Base-by-base conservation (phyloP, 2,888 invertebrate genomes). In the Ellobium chinense region DNA sequence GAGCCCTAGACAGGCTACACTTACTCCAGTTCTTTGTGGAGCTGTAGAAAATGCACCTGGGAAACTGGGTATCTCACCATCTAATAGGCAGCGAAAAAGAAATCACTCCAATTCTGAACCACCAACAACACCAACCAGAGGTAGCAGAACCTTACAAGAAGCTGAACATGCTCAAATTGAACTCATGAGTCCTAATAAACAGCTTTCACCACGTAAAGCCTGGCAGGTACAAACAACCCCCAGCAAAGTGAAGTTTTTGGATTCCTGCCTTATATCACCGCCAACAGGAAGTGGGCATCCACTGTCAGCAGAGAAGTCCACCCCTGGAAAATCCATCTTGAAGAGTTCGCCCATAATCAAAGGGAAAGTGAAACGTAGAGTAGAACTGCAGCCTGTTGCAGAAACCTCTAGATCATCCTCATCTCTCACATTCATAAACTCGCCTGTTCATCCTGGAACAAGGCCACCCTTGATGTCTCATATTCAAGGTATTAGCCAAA, bases 251-350 rank as follows among this genome's bases (percentile, higher is more conserved):
- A 78, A 60, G 39, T 78, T 78, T 39, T 72, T 36, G 18, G 56
- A 72, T 4, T 27, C 5, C 29, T 62, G 34, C 27, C 58, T 65
- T 54, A 60, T 72, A 37, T 70, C 72, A 31, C 65, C 78, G 29
- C 70, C 72, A 36, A 46, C 72, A 63, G 78, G 54, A 37, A 72
- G 54, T 37, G 58, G 77, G 24, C 21, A 56, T 24, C 78, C 78
- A 56, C 72, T 58, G 18, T 63, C 72, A 56, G 34, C 60, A 29
- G 78, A 78, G 34, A 78, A 14, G 31, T 37, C 65, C 4, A 81
- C 83, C 14, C 83, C 83, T 12, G 63, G 69, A 12, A 83, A 81
- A 29, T 75, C 83, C 39, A 83, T 81, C 54, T 58, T 81, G 39
- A 83, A 78, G 37, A 63, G 36, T 29, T 80, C 80, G 3, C 82